A percentile compares a stretch with the other conserved stretches of the same genome.
These are phyloP conservation scores for Dynastes tityus DNA, from an alignment of 2,888 invertebrate species.

Conservation along the genomic window DNA sequence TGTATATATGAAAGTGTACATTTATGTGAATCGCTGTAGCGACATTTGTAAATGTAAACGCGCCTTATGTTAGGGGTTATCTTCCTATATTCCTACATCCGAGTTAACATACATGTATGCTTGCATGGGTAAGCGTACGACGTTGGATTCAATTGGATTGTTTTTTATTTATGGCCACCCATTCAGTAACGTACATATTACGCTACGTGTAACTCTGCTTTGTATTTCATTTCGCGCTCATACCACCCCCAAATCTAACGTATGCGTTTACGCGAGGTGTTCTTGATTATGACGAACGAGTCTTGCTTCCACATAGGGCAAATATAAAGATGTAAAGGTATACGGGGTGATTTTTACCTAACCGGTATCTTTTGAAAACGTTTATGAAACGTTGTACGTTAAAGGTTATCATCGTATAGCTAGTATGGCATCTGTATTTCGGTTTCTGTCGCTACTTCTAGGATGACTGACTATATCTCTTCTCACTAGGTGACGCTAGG, in stretches of 20 bases:
- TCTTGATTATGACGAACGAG: slow-evolving; percentile 42
- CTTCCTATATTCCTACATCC: slow-evolving; percentile 50
- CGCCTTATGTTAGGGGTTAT: slow-evolving; percentile 53
- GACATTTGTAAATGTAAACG: slow-evolving; percentile 54
- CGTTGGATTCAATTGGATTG: background rate
- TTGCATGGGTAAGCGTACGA: background rate
- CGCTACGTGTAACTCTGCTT: background rate
- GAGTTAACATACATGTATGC: background rate
- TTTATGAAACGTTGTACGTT: too few species aligned
- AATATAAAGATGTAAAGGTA: too few species aligned
- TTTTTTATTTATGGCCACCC: slow-evolving; percentile 9
- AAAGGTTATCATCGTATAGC: too few species aligned
- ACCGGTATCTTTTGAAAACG: too few species aligned
- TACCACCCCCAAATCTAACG: background rate
- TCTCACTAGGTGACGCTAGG: too few species aligned
- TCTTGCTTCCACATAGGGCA: background rate
- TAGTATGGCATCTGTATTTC: too few species aligned
- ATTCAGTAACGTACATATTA: background rate
- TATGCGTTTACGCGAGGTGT: background rate
- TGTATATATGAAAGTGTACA: background rate
- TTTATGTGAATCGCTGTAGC: background rate
- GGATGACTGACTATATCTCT: too few species aligned
- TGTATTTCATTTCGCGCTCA: slow-evolving; percentile 1
- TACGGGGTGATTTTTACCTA: too few species aligned
- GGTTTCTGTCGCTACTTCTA: too few species aligned